Conservation (phyloP, 2,888 invertebrate genomes). For the Caenorhabditis wallacei region DNA sequence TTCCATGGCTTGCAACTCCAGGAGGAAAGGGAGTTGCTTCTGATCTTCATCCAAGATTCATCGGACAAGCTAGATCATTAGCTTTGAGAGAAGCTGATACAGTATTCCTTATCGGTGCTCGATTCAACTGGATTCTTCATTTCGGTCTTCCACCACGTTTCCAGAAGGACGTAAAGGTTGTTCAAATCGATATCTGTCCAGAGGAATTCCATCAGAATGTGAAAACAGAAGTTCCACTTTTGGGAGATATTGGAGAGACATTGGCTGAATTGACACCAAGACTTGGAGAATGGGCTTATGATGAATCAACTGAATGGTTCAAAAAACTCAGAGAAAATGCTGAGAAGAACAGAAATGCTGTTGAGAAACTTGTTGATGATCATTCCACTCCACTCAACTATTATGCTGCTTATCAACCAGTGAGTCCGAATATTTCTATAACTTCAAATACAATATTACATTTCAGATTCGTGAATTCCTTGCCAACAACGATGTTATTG, state of each 20-base stretch:
- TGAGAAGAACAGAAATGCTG: constrained; percentile 73
- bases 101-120: constrained; percentile 91
- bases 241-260: constrained; percentile 87
- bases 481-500: constrained; percentile 87
- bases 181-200: constrained; percentile 92
- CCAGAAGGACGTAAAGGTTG: constrained; percentile 90
- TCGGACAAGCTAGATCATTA: constrained; percentile 74
- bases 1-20: constrained; percentile 95
- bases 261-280: constrained; percentile 66
- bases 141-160: constrained; percentile 94
- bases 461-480: constrained; percentile 77
- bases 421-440: constrained; percentile 83
- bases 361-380: constrained; percentile 88
- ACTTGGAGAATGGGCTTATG: constrained; percentile 73
- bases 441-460: neutral
- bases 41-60: constrained; percentile 85
- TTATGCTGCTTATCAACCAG: constrained; percentile 92
- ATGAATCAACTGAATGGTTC: constrained; percentile 73
- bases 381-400: constrained; percentile 92
- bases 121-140: constrained; percentile 98
- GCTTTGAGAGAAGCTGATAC: constrained; percentile 94
- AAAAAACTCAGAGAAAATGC: constrained; percentile 69
- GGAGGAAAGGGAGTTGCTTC: constrained; percentile 88
- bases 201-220: constrained; percentile 96
- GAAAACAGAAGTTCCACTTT: constrained; percentile 89